Evolutionary conservation across 2,888 invertebrate genomes (phyloP), one percentile per base, ranked within the genome.

Genomic region (Torymus tubicola): DNA sequence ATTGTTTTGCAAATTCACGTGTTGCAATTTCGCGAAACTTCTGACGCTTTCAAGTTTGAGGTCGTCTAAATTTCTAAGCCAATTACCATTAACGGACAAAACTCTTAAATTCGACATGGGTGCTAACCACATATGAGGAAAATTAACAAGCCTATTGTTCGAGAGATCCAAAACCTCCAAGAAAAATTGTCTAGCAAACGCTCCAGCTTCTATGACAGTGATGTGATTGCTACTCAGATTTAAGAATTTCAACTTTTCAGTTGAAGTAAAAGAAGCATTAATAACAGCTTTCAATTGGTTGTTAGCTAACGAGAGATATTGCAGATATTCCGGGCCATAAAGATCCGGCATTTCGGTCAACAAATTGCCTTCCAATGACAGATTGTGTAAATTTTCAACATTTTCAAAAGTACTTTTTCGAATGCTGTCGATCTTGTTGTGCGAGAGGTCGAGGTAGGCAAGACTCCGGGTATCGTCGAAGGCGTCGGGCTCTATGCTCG

Each of bases 1-100:
- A 79, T 89, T 89, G 3, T 85, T 85, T 16, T 87, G 83, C 72
- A 88, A 31, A 53, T 86, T 83, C 0, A 89, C 83, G 52, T 84
- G 58, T 1, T 84, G 75, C 5, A 87, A 65, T 65, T 83, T 83
- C 3, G 78, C 53, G 13, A 16, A 12, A 13, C 5, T 60, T 16
- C 24, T 21, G 8, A 83, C 82, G 16, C 82, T 78, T 18, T 61
- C 71, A 11, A 87, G 52, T 14, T 83, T 83, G 24, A 85, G 57
- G 78, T 84, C 78, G 52, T 82, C 80, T 31, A 85, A 21, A 18
- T 75, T 78, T 2, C 72, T 81, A n/a, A 85, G 81, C 16, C 50
- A 78, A 78, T 85, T 85, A 11, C 81, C 81, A 18, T 83, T 80
- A 3, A 86, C 42, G 60, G 86, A 83, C 12, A 87, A 67, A 21